Evolutionary conservation across 2,113 vertebrate species (phyloP).

Genomic region (Esox niger): DNA sequence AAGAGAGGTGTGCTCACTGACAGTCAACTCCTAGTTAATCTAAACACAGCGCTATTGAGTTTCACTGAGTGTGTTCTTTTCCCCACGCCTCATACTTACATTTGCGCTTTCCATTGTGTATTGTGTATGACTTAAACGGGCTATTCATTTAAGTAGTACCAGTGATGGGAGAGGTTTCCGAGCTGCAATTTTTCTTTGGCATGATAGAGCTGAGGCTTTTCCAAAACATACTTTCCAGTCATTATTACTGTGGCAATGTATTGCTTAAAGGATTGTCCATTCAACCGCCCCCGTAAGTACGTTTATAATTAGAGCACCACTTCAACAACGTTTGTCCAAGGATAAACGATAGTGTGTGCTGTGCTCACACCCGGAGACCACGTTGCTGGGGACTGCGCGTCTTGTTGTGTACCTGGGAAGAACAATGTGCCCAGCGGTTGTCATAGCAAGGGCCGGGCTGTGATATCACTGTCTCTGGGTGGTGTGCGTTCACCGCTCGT

Average conservation of each 20-base stretch:
- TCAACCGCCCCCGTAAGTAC: conserved; percentile 43
- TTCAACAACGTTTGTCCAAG: conserved; percentile 42
- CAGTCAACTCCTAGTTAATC: conserved; percentile 20
- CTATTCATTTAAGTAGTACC: conserved; percentile 51
- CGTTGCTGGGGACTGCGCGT: neutral
- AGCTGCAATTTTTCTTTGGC: conserved; percentile 52
- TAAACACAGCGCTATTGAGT: conserved; percentile 35
- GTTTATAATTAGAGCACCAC: conserved; percentile 57
- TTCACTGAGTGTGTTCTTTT: conserved; percentile 34
- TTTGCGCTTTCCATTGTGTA: conserved; percentile 51
- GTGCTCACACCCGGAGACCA: conserved; percentile 28
- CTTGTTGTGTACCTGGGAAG: too few relatives aligned
- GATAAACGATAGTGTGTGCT: conserved; percentile 47
- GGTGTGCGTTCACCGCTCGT: conserved; percentile 1
- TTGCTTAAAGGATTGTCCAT: conserved; percentile 37
- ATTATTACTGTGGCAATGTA: conserved; percentile 45
- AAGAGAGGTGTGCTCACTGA: conserved; percentile 9
- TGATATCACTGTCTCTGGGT: too few relatives aligned
- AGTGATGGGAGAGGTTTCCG: conserved; percentile 53
- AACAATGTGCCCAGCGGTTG: too few relatives aligned
- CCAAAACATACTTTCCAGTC: conserved; percentile 69
- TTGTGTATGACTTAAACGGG: conserved; percentile 41
- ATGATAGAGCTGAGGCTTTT: conserved; percentile 58
- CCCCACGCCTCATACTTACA: conserved; percentile 19
- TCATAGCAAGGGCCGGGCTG: too few relatives aligned